phyloP scores from a whole-genome alignment of 2,113 vertebrate genomes.

The Labeo rohita region DNA sequence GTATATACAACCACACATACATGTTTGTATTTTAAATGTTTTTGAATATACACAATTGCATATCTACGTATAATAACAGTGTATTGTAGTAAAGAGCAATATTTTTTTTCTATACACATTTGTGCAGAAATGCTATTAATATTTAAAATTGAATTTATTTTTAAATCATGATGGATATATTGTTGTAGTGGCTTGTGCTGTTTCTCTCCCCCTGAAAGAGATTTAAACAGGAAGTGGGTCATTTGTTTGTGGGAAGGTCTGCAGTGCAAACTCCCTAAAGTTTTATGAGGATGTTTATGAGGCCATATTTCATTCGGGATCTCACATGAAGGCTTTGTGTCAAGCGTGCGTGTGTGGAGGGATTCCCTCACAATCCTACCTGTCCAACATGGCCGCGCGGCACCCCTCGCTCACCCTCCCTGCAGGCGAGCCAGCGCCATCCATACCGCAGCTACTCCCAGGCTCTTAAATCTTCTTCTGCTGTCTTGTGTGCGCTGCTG shows the following conservation, averaged over 20 bases:
- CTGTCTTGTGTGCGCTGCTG: conserved; percentile 53
- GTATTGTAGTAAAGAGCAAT: background rate
- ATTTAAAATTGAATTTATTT: background rate
- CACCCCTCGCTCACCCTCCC: conserved; percentile 21
- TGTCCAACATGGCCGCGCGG: conserved; percentile 32
- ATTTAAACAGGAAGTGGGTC: conserved; percentile 19
- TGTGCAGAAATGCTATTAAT: background rate
- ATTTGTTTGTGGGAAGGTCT: background rate
- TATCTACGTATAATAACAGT: too few species aligned
- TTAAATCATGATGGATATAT: background rate
- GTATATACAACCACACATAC: too few species aligned
- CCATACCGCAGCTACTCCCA: conserved; percentile 44
- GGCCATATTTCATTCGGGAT: background rate
- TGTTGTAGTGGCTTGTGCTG: background rate
- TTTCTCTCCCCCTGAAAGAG: background rate
- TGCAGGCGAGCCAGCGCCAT: conserved; percentile 33
- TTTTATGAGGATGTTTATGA: background rate
- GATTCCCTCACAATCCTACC: conserved; percentile 4
- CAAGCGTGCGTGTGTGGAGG: background rate
- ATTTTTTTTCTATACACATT: background rate
- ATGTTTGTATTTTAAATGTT: too few species aligned
- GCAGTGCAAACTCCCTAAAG: background rate
- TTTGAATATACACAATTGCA: too few species aligned
- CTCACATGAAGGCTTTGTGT: background rate
- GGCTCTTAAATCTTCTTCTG: conserved; percentile 57